Conservation (phyloP, 2,113 vertebrate species). For the Saccopteryx leptura region DNA sequence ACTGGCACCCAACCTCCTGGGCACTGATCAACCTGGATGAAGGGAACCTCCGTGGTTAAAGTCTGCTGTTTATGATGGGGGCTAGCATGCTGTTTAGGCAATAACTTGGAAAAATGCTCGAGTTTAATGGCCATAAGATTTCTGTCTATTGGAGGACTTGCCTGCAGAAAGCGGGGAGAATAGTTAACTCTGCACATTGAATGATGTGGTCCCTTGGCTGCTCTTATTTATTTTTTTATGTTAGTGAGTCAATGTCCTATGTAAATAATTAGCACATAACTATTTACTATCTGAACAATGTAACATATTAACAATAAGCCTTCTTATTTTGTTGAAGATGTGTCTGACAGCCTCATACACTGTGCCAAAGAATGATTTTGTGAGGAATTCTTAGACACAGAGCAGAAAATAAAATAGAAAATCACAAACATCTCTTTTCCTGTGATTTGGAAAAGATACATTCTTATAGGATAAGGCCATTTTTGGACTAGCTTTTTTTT, state of each 20-base stretch:
- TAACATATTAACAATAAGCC: not conserved
- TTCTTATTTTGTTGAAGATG: not conserved
- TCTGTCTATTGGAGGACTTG: constrained; percentile 52
- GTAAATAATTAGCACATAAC: not conserved
- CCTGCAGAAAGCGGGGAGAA: constrained; percentile 36
- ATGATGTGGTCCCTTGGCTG: not conserved
- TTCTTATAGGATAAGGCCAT: not conserved
- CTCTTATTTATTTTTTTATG: not conserved
- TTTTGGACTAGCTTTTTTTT: not conserved
- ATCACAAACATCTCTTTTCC: not conserved
- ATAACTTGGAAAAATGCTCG: constrained; percentile 73
- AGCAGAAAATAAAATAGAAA: not conserved
- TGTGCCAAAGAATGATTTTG: not conserved
- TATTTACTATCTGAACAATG: not conserved
- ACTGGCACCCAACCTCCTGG: not conserved
- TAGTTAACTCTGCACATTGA: not conserved
- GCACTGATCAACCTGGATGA: constrained; percentile 80
- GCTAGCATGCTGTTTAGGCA: constrained; percentile 90
- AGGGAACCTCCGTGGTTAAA: constrained; percentile 91
- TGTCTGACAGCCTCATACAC: not conserved
- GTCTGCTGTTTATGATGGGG: constrained; percentile 90
- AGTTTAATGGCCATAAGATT: not conserved
- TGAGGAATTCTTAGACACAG: not conserved
- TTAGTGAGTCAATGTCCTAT: not conserved
- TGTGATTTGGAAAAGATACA: not conserved